Conservation (phyloP, 1,140 invertebrate species). For the Drosophila lacteicornis region DNA sequence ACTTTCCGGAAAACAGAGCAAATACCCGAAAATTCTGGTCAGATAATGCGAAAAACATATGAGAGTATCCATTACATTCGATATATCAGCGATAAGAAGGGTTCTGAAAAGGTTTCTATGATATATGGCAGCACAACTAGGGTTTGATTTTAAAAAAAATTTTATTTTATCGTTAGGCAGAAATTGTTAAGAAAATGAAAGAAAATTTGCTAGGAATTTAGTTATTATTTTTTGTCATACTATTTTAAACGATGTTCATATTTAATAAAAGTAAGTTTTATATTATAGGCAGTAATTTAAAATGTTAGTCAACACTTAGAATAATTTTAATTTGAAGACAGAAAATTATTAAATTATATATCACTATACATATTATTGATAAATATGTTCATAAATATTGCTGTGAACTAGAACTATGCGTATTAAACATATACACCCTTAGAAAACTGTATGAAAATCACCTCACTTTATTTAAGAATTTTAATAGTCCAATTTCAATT, state of each 20-base stretch:
- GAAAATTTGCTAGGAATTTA: neutral
- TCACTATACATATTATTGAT: no score
- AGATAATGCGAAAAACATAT: slow-evolving; percentile 47
- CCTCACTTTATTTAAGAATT: no score
- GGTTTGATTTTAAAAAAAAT: slow-evolving; percentile 1
- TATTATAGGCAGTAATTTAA: no score
- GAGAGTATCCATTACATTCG: slow-evolving; percentile 23
- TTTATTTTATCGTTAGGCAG: neutral
- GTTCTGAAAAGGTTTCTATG: neutral
- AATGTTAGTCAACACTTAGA: no score
- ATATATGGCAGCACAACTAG: neutral
- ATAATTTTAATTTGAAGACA: no score
- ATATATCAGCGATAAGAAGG: slow-evolving; percentile 6
- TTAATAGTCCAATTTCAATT: neutral
- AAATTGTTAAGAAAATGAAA: neutral
- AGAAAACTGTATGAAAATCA: neutral
- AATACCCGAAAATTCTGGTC: slow-evolving; percentile 4
- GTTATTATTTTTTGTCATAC: neutral
- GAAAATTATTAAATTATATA: no score
- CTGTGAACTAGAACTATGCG: no score
- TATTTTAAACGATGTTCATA: neutral
- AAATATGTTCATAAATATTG: no score
- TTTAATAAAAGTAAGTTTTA: no score
- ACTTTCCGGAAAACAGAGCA: slow-evolving; percentile 22
- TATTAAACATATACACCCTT: no score